Evolutionary conservation across 2,888 invertebrate species (phyloP).

Genomic region (Sympetrum striolatum): DNA sequence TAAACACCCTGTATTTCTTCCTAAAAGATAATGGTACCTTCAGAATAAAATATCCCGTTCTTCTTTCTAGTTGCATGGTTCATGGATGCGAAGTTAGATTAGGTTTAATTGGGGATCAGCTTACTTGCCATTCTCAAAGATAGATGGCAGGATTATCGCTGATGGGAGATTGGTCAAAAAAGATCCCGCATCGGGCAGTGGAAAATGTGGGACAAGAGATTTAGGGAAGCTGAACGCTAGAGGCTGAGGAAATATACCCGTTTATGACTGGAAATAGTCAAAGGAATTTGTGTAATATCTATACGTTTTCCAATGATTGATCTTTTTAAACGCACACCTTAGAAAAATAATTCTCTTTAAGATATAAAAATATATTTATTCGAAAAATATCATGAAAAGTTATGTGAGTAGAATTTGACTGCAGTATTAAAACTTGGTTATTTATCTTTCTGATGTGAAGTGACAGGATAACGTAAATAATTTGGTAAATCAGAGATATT

Average conservation of each 20-base stretch:
- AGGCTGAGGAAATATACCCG: background rate
- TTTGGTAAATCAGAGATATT: too few relatives aligned
- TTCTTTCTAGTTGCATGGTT: background rate
- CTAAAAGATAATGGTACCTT: background rate
- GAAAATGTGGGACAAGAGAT: background rate
- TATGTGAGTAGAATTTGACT: too few relatives aligned
- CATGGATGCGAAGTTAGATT: conserved; percentile 13
- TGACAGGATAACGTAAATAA: too few relatives aligned
- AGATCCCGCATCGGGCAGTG: background rate
- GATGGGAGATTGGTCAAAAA: conserved; percentile 35
- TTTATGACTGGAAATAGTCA: background rate
- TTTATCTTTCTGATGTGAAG: too few relatives aligned
- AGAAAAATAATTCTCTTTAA: background rate
- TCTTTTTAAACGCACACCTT: too few relatives aligned
- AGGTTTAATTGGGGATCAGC: background rate
- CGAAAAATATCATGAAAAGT: too few relatives aligned
- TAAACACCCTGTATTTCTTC: background rate
- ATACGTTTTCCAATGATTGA: too few relatives aligned
- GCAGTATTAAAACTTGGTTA: too few relatives aligned
- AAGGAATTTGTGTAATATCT: background rate
- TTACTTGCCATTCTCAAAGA: background rate
- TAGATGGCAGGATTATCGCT: conserved; percentile 25
- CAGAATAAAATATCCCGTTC: background rate
- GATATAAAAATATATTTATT: background rate
- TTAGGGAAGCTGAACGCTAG: background rate